Base-by-base conservation (phyloP, 2,113 vertebrate species). In the Oreotragus oreotragus region DNA sequence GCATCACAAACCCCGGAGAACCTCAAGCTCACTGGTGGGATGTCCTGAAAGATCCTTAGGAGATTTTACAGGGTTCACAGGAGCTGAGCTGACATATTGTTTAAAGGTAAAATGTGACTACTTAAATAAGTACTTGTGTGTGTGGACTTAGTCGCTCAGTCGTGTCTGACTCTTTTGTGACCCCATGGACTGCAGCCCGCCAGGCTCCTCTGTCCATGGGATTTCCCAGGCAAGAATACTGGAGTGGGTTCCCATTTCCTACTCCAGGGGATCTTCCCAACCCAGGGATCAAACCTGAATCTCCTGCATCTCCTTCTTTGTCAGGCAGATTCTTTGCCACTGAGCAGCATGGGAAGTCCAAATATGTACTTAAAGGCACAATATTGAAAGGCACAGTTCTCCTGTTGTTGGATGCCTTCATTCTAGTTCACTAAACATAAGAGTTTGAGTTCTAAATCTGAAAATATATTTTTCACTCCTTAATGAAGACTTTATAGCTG, bases 21-120 rank as follows among this genome's bases (percentile, higher is more conserved):
- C 5, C 8, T 23, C 1, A 27, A 1, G 30, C 11, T 47, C 5
- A 14, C 0, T 27, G 33, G 14, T 33, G 12, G 19, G 6, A 7
- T 0, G 4, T 15, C 21, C 14, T 10, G 4, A 6, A 47, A 64
- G 33, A 62, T 13, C 0, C 3, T 27, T 23, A 7, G 7, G 33
- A 14, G 23, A 17, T 80, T 47, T n/a, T 30, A n/a, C 43, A 62
- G 60, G 16, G 23, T 66, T 91, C 57, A 23, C 7, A 70, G 49
- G 76, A 14, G 12, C 13, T 64, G 17, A 64, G 21, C 51, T 4
- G 0, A 5, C 16, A 70, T 45, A 53, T 28, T 15, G 55, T 62
- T 58, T 58, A 53, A 88, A 84, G 53, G 13, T 13, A 5, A n/a
- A 64, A 30, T 21, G 10, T 25, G 43, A 14, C 15, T 7, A 39